These are phyloP conservation scores for Sericinus montela DNA, from an alignment of 2,888 invertebrate genomes.

Conservation along the genomic window DNA sequence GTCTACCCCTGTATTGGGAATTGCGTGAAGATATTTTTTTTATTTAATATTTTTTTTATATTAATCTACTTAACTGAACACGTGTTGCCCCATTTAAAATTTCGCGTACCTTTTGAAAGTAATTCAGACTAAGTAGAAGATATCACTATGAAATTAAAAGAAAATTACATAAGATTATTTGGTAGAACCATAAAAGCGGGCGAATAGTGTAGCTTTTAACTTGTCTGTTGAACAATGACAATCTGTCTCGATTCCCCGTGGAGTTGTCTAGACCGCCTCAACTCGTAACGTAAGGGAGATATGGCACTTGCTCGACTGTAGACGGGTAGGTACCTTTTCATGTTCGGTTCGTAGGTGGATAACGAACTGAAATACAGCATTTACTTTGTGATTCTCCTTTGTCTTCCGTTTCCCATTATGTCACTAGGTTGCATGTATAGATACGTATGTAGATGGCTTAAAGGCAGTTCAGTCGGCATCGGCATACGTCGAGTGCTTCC, in stretches of 20 bases:
- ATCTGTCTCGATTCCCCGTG: constrained; percentile 49
- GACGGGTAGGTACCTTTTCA: constrained; percentile 24
- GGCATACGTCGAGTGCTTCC: background rate
- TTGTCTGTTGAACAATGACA: constrained; percentile 47
- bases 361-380: constrained; percentile 17
- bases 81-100: background rate
- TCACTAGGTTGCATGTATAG: background rate
- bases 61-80: too few species aligned
- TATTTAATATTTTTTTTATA: too few species aligned
- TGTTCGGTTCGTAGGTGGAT: constrained; percentile 25
- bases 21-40: too few species aligned
- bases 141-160: background rate
- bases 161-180: constrained; percentile 2
- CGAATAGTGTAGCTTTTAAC: constrained; percentile 40
- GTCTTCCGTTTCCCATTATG: constrained; percentile 12
- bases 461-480: background rate
- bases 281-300: constrained; percentile 45
- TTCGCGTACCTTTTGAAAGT: background rate
- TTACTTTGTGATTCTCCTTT: constrained; percentile 15
- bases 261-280: constrained; percentile 40
- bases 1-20: too few species aligned
- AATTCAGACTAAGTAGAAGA: background rate
- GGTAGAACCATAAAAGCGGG: constrained; percentile 26
- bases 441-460: constrained; percentile 4
- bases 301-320: constrained; percentile 40